Evolutionary conservation across 2,797 vertebrate genomes (phyloP).

Genomic region (Argentina silus): DNA sequence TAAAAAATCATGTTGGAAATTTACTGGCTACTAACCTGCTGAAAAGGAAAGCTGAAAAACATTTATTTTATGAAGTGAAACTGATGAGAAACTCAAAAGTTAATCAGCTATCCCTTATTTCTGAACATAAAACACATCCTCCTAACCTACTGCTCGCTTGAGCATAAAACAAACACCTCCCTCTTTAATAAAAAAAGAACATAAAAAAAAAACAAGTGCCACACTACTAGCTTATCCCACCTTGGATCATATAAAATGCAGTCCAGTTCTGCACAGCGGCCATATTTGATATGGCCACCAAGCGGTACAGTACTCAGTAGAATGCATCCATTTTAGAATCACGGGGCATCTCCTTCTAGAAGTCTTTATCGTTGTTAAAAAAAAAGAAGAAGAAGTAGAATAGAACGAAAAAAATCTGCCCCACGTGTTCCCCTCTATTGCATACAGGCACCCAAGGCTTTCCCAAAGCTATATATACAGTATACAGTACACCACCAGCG

Average conservation of each 20-base stretch:
- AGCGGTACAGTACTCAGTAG: slow-evolving; percentile 69
- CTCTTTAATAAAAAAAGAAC: slow-evolving; percentile 37
- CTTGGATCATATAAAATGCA: slow-evolving; percentile 66
- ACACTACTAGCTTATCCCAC: slow-evolving; percentile 76
- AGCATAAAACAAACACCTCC: slow-evolving; percentile 20
- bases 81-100: slow-evolving; percentile 51
- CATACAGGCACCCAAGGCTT: slow-evolving; percentile 67
- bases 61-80: slow-evolving; percentile 49
- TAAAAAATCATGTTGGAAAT: slow-evolving; percentile 50
- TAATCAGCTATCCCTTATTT: slow-evolving; percentile 68
- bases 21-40: slow-evolving; percentile 44
- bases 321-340: slow-evolving; percentile 61
- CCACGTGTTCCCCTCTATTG: slow-evolving; percentile 39
- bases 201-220: slow-evolving; percentile 65
- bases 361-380: slow-evolving; percentile 57
- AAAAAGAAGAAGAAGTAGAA: slow-evolving; percentile 34
- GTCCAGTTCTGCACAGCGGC: slow-evolving; percentile 66
- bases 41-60: slow-evolving; percentile 44
- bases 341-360: slow-evolving; percentile 55
- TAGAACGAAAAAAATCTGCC: not conserved
- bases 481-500: not conserved
- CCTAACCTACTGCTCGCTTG: slow-evolving; percentile 2
- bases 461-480: slow-evolving; percentile 66
- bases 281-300: slow-evolving; percentile 78
- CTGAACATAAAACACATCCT: slow-evolving; percentile 61